Percentiles rank a stretch among this genome's conserved stretches.
phyloP scores from a whole-genome alignment of 2,113 vertebrate genomes.

The Arothron firmamentum region DNA sequence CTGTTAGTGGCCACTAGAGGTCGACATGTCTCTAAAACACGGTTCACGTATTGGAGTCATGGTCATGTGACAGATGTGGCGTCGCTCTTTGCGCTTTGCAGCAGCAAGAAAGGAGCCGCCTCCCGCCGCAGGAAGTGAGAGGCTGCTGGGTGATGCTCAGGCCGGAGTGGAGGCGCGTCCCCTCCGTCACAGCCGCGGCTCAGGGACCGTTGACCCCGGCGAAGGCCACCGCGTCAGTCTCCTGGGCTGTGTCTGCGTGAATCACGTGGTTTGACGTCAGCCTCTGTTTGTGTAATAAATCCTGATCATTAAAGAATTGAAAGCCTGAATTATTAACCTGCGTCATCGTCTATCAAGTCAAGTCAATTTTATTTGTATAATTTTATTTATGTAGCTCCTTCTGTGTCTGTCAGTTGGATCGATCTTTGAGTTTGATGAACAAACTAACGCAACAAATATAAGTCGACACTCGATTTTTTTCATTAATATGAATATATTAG shows the following conservation, averaged over 20 bases:
- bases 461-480: no score
- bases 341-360: background rate
- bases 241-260: conserved; percentile 14
- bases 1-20: background rate
- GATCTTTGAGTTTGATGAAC: background rate
- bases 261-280: conserved; percentile 6
- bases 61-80: conserved; percentile 1
- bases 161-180: conserved; percentile 14
- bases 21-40: background rate
- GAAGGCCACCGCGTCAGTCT: conserved; percentile 12
- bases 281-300: conserved; percentile 42
- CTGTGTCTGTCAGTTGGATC: background rate
- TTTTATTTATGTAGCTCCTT: no score
- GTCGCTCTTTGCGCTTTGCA: conserved; percentile 60
- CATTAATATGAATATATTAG: no score
- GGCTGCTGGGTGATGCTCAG: background rate
- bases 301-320: conserved; percentile 29
- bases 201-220: background rate
- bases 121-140: conserved; percentile 92
- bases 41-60: background rate
- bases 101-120: conserved; percentile 94
- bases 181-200: background rate
- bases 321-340: conserved; percentile 21
- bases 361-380: no score
- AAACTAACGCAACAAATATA: no score